phyloP scores from a whole-genome alignment of 2,797 vertebrate species.

The Characodon lateralis region DNA sequence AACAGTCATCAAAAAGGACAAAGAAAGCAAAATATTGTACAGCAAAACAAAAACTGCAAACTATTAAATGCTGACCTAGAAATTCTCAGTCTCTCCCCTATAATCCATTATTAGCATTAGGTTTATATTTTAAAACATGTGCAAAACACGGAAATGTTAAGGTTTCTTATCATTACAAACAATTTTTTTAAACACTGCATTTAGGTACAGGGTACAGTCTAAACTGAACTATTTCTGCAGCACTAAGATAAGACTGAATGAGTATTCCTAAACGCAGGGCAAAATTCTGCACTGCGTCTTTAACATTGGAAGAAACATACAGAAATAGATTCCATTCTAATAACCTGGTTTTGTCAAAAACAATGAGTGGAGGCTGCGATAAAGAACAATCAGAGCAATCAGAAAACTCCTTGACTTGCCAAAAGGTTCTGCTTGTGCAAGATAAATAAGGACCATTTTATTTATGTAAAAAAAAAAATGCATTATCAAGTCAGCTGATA shows the following conservation, averaged over 20 bases:
- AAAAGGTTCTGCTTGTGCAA: conserved; percentile 12
- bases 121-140: background rate
- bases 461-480: conserved; percentile 33
- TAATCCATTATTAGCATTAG: background rate
- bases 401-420: background rate
- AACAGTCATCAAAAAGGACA: background rate
- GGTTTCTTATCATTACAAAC: conserved; percentile 13
- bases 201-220: conserved; percentile 6
- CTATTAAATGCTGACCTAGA: background rate
- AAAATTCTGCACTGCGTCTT: background rate
- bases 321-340: background rate
- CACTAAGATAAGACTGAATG: background rate
- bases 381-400: background rate
- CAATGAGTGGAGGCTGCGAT: background rate
- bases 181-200: background rate
- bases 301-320: conserved; percentile 2
- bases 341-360: background rate
- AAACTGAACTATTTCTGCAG: conserved; percentile 1
- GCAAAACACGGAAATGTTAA: conserved; percentile 3
- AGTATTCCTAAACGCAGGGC: background rate
- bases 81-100: background rate
- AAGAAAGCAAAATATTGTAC: background rate
- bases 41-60: background rate
- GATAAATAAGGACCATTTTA: conserved; percentile 72
- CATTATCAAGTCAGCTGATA: conserved; percentile 37